These are phyloP conservation scores for Dicaeum eximium DNA, from an alignment of 2,113 vertebrate species.

Conservation along the genomic window DNA sequence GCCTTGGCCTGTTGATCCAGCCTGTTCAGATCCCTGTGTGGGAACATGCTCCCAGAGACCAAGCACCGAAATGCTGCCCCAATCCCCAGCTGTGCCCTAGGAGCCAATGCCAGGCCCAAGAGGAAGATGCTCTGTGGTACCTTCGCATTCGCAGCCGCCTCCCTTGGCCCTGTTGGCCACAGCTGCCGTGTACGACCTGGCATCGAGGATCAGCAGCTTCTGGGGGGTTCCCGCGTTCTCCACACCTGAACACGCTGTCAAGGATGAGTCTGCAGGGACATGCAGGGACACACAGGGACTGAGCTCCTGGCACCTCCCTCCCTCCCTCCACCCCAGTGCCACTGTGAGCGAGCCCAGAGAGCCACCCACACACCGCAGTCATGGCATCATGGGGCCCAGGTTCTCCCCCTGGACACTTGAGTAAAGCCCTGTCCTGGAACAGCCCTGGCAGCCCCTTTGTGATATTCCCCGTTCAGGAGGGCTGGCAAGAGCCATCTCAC, in stretches of 20 bases:
- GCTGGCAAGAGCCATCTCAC: conserved; percentile 65
- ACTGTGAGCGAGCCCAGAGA: fast-evolving
- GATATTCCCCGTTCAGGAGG: fast-evolving
- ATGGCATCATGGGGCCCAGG: fast-evolving
- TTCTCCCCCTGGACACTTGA: fast-evolving
- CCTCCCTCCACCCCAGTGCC: not conserved
- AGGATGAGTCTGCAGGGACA: conserved; percentile 83
- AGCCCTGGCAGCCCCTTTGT: not conserved
- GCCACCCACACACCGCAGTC: fast-evolving
- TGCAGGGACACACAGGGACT: conserved; percentile 34
- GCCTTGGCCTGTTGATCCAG: not conserved
- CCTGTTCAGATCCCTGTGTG: not conserved
- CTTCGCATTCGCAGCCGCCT: conserved; percentile 97
- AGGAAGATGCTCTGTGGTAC: conserved; percentile 56
- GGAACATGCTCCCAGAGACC: fast-evolving
- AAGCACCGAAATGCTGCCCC: not conserved
- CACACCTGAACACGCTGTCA: conserved; percentile 82
- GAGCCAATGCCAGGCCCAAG: not conserved
- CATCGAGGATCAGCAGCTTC: conserved; percentile 95
- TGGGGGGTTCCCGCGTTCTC: conserved; percentile 82
- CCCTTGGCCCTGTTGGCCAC: conserved; percentile 99
- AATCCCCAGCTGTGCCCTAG: fast-evolving
- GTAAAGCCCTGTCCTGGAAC: not conserved
- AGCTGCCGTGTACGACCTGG: conserved; percentile 93
- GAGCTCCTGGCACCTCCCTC: not conserved